phyloP scores from a whole-genome alignment of 2,888 invertebrate species.

The Cephus sareptanus region DNA sequence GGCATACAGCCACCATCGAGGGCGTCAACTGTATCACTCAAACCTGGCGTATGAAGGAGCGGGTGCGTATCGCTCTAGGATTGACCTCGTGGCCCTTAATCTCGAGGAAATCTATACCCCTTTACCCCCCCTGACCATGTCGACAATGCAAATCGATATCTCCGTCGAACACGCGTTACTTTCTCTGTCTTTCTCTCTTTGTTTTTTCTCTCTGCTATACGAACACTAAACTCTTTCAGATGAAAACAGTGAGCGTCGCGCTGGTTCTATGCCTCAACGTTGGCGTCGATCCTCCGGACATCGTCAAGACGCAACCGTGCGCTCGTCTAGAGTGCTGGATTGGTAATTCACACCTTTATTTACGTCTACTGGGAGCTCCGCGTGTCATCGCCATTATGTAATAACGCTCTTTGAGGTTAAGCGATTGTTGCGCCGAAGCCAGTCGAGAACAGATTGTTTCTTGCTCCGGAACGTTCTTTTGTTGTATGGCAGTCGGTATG shows the following conservation, averaged over 20 bases:
- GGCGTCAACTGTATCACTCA: constrained; percentile 76
- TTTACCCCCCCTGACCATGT: background rate
- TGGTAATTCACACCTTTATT: constrained; percentile 69
- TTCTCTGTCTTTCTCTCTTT: constrained; percentile 1
- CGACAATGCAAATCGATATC: background rate
- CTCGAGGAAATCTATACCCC: constrained; percentile 10
- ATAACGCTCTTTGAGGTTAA: constrained; percentile 43
- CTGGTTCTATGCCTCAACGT: constrained; percentile 97
- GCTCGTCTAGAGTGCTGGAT: constrained; percentile 98
- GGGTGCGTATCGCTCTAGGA: constrained; percentile 70
- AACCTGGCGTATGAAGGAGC: constrained; percentile 93
- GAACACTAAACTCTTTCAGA: constrained; percentile 70
- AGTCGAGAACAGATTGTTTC: background rate
- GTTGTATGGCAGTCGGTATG: background rate
- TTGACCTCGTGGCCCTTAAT: constrained; percentile 2
- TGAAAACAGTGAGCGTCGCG: constrained; percentile 99
- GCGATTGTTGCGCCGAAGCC: constrained; percentile 6
- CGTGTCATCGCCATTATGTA: constrained; percentile 40
- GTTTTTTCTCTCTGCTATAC: constrained; percentile 12
- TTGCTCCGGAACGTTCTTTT: background rate
- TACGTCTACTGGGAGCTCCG: background rate
- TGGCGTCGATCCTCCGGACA: constrained; percentile 99
- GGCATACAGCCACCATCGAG: constrained; percentile 80
- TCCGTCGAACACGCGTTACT: background rate
- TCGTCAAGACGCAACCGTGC: constrained; percentile 96